A percentile compares a stretch with the other conserved stretches of the same genome.
Evolutionary conservation across 2,113 vertebrate species (phyloP).

Genomic region (Pterophyllum scalare): DNA sequence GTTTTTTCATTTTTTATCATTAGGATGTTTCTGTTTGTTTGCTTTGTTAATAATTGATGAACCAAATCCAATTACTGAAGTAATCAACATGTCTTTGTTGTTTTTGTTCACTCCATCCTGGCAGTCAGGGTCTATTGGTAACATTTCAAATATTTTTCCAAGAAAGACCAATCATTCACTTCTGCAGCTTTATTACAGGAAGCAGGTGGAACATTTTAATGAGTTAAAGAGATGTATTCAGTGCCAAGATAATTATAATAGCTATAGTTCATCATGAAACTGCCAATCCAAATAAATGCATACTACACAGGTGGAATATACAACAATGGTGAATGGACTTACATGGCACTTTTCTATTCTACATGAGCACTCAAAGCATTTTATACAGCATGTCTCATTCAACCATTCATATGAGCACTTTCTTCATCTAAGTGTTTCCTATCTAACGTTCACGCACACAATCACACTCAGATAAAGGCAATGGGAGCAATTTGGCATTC

Average conservation of each 20-base stretch:
- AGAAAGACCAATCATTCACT: neutral
- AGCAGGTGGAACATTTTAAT: conserved; percentile 32
- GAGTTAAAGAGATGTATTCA: neutral
- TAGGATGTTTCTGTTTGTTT: neutral
- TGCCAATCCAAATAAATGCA: neutral
- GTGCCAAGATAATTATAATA: neutral
- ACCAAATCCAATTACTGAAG: conserved; percentile 24
- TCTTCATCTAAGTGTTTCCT: no score
- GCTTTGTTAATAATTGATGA: neutral
- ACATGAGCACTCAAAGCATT: no score
- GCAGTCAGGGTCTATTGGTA: neutral
- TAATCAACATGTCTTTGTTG: neutral
- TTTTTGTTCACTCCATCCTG: neutral
- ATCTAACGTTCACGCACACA: no score
- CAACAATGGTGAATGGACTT: neutral
- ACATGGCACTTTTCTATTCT: no score
- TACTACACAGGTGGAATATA: neutral
- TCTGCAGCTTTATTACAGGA: neutral
- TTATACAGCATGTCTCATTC: no score
- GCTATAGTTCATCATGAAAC: neutral
- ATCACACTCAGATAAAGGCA: no score
- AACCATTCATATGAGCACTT: no score
- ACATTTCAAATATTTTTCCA: neutral
- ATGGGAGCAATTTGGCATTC: no score
- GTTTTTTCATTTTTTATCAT: neutral